Evolutionary conservation across 2,113 vertebrate species (phyloP), one percentile per base, ranked within the genome.

Genomic region (Garra rufa): DNA sequence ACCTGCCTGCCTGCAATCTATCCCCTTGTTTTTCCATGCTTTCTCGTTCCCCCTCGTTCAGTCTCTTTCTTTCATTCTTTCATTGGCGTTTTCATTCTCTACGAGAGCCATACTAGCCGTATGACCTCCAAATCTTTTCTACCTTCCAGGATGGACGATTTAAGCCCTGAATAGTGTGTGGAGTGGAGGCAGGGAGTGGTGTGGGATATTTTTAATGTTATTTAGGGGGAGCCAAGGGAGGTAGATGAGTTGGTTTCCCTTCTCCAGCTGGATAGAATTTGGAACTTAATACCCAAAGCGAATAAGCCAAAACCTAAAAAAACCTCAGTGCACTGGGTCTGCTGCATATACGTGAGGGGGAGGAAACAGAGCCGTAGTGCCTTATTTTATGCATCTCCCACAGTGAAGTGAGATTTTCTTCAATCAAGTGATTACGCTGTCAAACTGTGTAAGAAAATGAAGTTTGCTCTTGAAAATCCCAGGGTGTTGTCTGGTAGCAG

Each of bases 391-490:
- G 74, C 44, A 74, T 88, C 88, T 88, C 87, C 90, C 84, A 90
- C 89, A 89, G 91, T 84, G 90, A 43, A 57, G 88, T 87, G 90
- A 90, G 89, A 92, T 94, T 92, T 92, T 90, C 87, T 73, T 30
- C 92, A 82, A 88, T 92, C 83, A 91, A 88, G 82, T 88, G 91
- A 92, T 86, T 83, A 88, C 81, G 88, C 90, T 91, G 91, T 93
- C 93, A 91, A 91, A 90, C 92, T 24, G 91, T 90, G 93, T 92
- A 89, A 88, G 91, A 88, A 93, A 92, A 93, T 91, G 89, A 93
- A 92, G 92, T 93, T 83, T 90, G 85, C 81, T 91, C 89, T 91
- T 43, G n/a, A 26, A 78, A 82, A 82, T 82, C 83, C 79, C 86
- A 44, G n/a, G 84, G 87, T 50, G 82, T 65, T 48, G 69, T 74